Percentiles rank a stretch among this genome's conserved stretches.
These are phyloP conservation scores for Lerema accius DNA, from an alignment of 1,140 invertebrate genomes.

Conservation along the genomic window DNA sequence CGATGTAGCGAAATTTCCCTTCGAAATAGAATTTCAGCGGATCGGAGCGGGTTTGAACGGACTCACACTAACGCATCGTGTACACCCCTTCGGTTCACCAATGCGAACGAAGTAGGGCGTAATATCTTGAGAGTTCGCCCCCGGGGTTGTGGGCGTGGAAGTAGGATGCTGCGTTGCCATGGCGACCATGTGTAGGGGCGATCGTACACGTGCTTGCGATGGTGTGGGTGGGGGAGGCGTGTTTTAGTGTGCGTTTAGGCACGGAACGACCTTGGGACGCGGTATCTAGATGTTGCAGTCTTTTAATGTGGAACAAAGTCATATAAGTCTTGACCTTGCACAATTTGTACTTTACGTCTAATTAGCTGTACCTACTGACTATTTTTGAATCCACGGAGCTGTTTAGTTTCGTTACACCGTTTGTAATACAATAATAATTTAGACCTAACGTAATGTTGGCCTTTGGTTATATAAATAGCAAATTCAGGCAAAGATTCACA, in stretches of 20 bases:
- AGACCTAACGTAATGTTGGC: no score
- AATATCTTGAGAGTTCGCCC: slow-evolving; percentile 81
- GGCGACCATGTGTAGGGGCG: slow-evolving; percentile 74
- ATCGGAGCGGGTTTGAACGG: slow-evolving; percentile 54
- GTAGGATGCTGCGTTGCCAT: slow-evolving; percentile 78
- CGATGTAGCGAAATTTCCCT: slow-evolving; percentile 55
- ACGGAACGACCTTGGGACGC: slow-evolving; percentile 72
- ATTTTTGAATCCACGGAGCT: no score
- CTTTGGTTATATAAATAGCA: no score
- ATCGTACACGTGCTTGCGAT: slow-evolving; percentile 60
- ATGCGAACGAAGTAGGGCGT: slow-evolving; percentile 79
- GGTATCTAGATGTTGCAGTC: slow-evolving; percentile 68
- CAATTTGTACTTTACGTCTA: neutral
- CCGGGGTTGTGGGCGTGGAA: slow-evolving; percentile 77
- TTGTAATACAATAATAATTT: no score
- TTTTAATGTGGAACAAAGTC: slow-evolving; percentile 47
- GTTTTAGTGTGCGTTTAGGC: slow-evolving; percentile 54
- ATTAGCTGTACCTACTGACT: no score
- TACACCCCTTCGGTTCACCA: slow-evolving; percentile 79
- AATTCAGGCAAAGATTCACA: no score
- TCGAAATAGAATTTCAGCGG: slow-evolving; percentile 64
- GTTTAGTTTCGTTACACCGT: no score
- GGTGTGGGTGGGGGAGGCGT: slow-evolving; percentile 63
- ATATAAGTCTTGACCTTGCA: slow-evolving; percentile 46
- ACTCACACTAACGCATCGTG: slow-evolving; percentile 58